Evolutionary conservation across 2,888 invertebrate species (phyloP).

Genomic region (Acanthopleura granulata): DNA sequence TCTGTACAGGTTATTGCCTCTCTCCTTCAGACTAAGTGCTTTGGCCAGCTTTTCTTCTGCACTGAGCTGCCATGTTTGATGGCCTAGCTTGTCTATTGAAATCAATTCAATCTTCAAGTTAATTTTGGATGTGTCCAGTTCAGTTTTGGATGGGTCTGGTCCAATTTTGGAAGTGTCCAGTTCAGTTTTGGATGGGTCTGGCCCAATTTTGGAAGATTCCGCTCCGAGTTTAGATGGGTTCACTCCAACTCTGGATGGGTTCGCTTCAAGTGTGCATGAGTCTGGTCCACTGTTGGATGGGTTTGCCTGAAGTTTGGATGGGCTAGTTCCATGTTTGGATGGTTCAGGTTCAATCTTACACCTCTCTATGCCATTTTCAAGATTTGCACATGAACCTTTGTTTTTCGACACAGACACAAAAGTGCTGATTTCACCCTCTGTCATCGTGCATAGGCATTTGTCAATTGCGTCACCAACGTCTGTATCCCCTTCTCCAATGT

Average conservation of each 20-base stretch:
- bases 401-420: background rate
- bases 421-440: background rate
- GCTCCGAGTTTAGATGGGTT: too few species aligned
- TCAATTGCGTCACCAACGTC: background rate
- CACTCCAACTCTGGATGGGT: too few species aligned
- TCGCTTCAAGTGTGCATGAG: background rate
- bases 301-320: too few species aligned
- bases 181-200: too few species aligned
- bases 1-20: background rate
- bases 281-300: background rate
- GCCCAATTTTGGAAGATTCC: too few species aligned
- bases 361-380: too few species aligned
- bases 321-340: too few species aligned
- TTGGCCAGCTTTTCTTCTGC: background rate
- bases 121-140: background rate
- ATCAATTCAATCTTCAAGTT: background rate
- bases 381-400: too few species aligned
- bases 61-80: background rate
- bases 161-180: too few species aligned
- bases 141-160: background rate
- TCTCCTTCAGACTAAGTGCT: background rate
- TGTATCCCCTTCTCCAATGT: background rate
- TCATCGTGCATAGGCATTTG: background rate
- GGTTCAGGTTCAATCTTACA: too few species aligned
- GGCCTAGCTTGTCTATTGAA: background rate